phyloP scores from a whole-genome alignment of 2,113 vertebrate species.

The Xenopus borealis region DNA sequence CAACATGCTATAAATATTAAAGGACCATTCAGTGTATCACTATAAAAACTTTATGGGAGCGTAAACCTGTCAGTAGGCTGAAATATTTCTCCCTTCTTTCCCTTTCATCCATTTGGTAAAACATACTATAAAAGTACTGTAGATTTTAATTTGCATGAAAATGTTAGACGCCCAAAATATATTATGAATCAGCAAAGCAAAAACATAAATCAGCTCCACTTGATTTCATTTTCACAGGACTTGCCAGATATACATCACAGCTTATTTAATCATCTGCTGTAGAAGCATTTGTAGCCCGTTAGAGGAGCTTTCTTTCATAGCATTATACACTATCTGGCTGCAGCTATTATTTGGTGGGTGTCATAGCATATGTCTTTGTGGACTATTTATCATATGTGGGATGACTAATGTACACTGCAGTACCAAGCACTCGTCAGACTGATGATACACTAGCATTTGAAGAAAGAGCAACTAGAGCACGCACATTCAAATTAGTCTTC shows the following conservation, averaged over 20 bases:
- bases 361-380: slow-evolving; percentile 13
- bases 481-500: not conserved
- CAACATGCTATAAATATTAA: slow-evolving; percentile 23
- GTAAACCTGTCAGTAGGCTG: slow-evolving; percentile 25
- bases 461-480: not conserved
- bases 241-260: slow-evolving; percentile 9
- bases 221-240: not conserved
- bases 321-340: not conserved
- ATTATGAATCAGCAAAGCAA: not conserved
- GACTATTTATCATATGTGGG: slow-evolving; percentile 12
- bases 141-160: slow-evolving; percentile 23
- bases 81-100: slow-evolving; percentile 15
- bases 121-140: slow-evolving; percentile 20
- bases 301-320: not conserved
- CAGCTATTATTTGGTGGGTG: slow-evolving; percentile 10
- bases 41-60: slow-evolving; percentile 15
- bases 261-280: slow-evolving; percentile 14
- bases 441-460: slow-evolving; percentile 15
- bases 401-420: not conserved
- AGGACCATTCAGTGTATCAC: slow-evolving; percentile 25
- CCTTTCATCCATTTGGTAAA: slow-evolving; percentile 31
- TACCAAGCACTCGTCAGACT: slow-evolving; percentile 2
- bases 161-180: slow-evolving; percentile 1
- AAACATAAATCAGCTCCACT: slow-evolving; percentile 13
- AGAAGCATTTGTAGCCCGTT: not conserved